Base-by-base conservation (phyloP, 92 coral and sea anemone genomes). In the Actinostola sp. region DNA sequence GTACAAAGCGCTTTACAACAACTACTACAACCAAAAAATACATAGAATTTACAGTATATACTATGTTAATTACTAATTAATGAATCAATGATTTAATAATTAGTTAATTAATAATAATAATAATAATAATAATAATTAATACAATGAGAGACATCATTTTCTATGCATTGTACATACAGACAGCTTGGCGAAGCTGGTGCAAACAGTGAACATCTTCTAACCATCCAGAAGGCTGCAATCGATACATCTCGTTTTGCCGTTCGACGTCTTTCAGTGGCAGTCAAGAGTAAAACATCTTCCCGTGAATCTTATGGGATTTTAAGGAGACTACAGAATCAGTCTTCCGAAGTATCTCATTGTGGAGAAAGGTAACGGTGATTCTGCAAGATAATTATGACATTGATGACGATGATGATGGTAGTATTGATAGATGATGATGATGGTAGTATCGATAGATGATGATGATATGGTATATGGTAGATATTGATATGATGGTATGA, bases 101-200 rank as follows among this genome's bases (percentile, higher is more conserved):
- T n/a, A n/a, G n/a, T n/a, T n/a, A n/a, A n/a, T n/a, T n/a, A n/a
- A n/a, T n/a, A n/a, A n/a, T n/a, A n/a, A n/a, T n/a, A n/a, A n/a
- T n/a, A n/a, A n/a, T n/a, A n/a, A n/a, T n/a, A n/a, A n/a, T n/a
- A n/a, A n/a, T n/a, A n/a, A n/a, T n/a, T n/a, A n/a, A n/a, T n/a
- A n/a, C n/a, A n/a, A n/a, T n/a, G n/a, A n/a, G n/a, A n/a, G n/a
- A n/a, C n/a, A n/a, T n/a, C n/a, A n/a, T n/a, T n/a, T n/a, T n/a
- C n/a, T n/a, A n/a, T n/a, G n/a, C n/a, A n/a, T n/a, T n/a, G n/a
- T n/a, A n/a, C n/a, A n/a, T n/a, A n/a, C 26, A 89, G 95, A 61
- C 95, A 89, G 73, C 84, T 89, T 27, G 57, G 63, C 38, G 91
- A 85, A 19, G 88, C 91, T 8, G 90, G 86, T 21, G 52, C 67